A percentile compares a stretch with the other conserved stretches of the same genome.
phyloP scores from a whole-genome alignment of 92 coral and sea anemone species.

The Paragorgia papillata region DNA sequence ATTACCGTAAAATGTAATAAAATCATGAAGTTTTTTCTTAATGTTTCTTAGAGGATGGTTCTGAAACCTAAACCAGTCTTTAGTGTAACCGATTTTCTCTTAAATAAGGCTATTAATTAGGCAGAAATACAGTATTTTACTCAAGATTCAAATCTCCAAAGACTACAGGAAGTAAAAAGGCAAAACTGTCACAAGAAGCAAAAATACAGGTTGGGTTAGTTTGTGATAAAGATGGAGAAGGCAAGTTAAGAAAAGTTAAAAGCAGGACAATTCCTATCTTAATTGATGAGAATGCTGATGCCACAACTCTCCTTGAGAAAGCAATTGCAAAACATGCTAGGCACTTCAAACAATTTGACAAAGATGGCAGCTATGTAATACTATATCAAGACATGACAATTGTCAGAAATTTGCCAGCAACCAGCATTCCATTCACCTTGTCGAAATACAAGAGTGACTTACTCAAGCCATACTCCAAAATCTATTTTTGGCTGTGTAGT shows the following conservation, averaged over 20 bases:
- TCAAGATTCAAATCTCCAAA: too few species aligned
- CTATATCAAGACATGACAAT: conserved; percentile 54
- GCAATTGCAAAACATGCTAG: conserved; percentile 59
- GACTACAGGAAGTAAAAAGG: conserved; percentile 14
- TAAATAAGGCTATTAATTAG: too few species aligned
- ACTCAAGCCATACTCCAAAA: conserved; percentile 66
- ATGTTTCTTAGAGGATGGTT: too few species aligned
- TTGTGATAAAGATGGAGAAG: conserved; percentile 21
- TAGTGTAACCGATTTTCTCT: too few species aligned
- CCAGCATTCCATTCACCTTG: conserved; percentile 57
- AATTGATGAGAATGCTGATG: conserved; percentile 33
- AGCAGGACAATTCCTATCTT: conserved; percentile 10
- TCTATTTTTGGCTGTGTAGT: conserved; percentile 68
- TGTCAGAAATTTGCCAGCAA: conserved; percentile 60
- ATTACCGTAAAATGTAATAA: too few species aligned
- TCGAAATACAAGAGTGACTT: conserved; percentile 60
- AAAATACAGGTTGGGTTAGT: conserved; percentile 27
- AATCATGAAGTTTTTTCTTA: too few species aligned
- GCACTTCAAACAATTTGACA: conserved; percentile 51
- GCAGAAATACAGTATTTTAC: too few species aligned
- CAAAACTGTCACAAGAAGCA: neutral
- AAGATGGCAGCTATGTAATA: conserved; percentile 43
- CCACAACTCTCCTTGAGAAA: conserved; percentile 37
- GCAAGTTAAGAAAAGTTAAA: neutral
- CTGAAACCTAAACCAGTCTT: too few species aligned